phyloP scores from a whole-genome alignment of 2,888 invertebrate species.

The Sepioteuthis lessoniana region DNA sequence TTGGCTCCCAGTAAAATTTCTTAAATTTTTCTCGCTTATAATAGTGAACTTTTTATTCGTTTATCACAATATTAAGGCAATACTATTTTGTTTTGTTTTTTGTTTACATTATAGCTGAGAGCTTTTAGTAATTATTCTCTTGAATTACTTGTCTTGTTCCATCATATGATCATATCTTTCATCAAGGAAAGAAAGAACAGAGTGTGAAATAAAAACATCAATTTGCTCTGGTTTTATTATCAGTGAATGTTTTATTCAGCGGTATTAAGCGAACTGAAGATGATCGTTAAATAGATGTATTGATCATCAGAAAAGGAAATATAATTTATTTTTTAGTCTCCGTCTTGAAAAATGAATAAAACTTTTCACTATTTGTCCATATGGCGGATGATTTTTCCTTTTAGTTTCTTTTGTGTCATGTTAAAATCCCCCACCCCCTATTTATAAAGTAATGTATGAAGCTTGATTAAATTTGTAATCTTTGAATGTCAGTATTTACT shows the following conservation, averaged over 20 bases:
- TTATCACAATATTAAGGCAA: neutral
- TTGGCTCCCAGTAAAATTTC: too few species aligned
- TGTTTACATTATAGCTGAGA: too few species aligned
- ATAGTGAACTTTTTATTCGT: neutral
- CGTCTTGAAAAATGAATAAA: too few species aligned
- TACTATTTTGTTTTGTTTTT: neutral
- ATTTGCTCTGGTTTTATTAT: neutral
- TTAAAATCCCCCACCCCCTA: neutral
- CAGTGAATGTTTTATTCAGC: neutral
- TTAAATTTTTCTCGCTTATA: neutral
- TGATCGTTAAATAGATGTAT: neutral
- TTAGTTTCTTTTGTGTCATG: neutral
- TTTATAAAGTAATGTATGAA: neutral
- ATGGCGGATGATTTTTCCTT: neutral
- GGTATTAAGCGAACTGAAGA: neutral
- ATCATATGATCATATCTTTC: neutral
- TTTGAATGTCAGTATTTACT: neutral
- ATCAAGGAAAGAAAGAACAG: too few species aligned
- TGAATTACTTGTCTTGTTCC: neutral
- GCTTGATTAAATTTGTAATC: neutral
- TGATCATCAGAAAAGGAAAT: neutral
- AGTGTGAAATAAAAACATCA: too few species aligned
- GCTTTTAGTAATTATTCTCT: neutral
- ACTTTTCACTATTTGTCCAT: neutral
- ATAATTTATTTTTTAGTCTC: neutral